Base-by-base conservation (phyloP, 2,888 invertebrate species). In the Trissoscelio sp. region DNA sequence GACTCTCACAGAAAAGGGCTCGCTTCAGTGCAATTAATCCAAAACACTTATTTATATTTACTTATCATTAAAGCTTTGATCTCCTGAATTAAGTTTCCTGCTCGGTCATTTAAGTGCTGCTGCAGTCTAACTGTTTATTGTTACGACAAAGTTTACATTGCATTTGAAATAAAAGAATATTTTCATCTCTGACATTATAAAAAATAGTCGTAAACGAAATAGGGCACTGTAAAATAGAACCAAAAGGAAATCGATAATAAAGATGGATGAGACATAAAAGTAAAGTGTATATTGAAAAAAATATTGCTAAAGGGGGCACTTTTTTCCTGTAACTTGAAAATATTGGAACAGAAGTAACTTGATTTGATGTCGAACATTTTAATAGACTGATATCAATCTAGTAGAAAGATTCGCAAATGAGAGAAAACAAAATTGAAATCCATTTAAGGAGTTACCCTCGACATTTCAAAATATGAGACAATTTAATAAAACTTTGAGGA, bases 31-130 rank as follows among this genome's bases (percentile, higher is more conserved):
- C 57, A 39, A 57, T 57, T 57, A 57, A 39, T 11, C 34, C 6
- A 12, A 22, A n/a, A n/a, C n/a, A 31, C 42, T 31, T 46, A 62
- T 46, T 44, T 44, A 34, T 28, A 62, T 62, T 62, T 46, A 46
- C 62, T 31, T 46, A 34, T 46, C 31, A 18, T 62, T 18, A 62
- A 62, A 62, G 22, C 44, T 60, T 24, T 28, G 20, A 42, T 60
- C 44, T 44, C 20, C 3, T 16, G 16, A 24, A 60, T 44, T 60
- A 11, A 22, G 42, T 28, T 22, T 44, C 44, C n/a, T 12, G 4
- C 39, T 22, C 42, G 24, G 28, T 42, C 60, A 58, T 42, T 39
- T 60, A 22, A 60, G 37, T 60, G 39, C 22, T 6, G 39, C 31
- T 16, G 12, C 9, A n/a, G n/a, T 11, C 22, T 12, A 39, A 24